Evolutionary conservation across 2,888 invertebrate species (phyloP).

Genomic region (Laspeyria flexula): DNA sequence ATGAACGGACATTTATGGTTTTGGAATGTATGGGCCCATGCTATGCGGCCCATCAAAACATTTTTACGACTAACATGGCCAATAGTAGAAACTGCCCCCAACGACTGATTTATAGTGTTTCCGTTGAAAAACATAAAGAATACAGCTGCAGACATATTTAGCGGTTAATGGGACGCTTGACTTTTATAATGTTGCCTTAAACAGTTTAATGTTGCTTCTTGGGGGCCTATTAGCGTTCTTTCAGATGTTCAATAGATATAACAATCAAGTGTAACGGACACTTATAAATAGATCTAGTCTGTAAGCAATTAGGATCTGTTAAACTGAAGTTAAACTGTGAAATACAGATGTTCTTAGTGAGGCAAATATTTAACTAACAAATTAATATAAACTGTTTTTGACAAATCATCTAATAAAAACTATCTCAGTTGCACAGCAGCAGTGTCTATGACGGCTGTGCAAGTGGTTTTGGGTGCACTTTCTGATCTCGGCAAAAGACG

Average conservation of each 20-base stretch:
- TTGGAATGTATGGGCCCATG: constrained; percentile 63
- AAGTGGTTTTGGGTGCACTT: too few relatives aligned
- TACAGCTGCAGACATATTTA: constrained; percentile 77
- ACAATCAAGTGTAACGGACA: constrained; percentile 17
- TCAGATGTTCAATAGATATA: constrained; percentile 26
- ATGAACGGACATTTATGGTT: constrained; percentile 69
- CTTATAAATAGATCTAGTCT: constrained; percentile 11
- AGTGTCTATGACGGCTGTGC: too few relatives aligned
- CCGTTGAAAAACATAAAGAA: constrained; percentile 71
- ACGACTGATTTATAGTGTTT: constrained; percentile 74
- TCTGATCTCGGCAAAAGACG: too few relatives aligned
- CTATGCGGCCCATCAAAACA: constrained; percentile 68
- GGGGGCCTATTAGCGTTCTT: constrained; percentile 45
- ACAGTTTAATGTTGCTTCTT: constrained; percentile 45
- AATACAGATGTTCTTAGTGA: not conserved
- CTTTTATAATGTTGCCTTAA: constrained; percentile 44
- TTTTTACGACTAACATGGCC: constrained; percentile 75
- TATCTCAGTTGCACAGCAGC: too few relatives aligned
- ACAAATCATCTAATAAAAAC: too few relatives aligned
- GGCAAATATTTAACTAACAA: too few relatives aligned
- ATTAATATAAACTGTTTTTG: too few relatives aligned
- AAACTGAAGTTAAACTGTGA: not conserved
- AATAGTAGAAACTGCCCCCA: constrained; percentile 63
- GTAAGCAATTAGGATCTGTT: not conserved
- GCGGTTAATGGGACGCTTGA: constrained; percentile 61